Base-by-base conservation (phyloP, 2,113 vertebrate species). In the Tupaia chinensis region DNA sequence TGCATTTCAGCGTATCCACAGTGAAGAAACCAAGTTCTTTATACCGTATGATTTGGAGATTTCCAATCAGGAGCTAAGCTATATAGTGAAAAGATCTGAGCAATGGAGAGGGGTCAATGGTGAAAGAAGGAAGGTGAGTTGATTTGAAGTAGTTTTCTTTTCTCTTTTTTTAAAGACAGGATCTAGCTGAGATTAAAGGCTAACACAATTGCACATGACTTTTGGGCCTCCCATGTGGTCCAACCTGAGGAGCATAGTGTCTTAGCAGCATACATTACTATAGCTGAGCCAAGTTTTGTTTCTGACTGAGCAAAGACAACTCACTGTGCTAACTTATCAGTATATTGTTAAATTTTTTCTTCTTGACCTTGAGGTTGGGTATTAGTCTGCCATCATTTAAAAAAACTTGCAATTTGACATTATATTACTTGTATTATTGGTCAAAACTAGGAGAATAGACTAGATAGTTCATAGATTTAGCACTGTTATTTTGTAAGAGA, bases 91-190 rank as follows among this genome's bases (percentile, higher is more conserved):
- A 97, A 99, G 98, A 66, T 98, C 99, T 20, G 98, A 99, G 97
- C 99, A 99, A 93, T 99, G 99, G 99, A 98, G 99, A 98, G 99
- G 99, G 94, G 98, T 98, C 97, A 98, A 96, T 1, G 99, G 99
- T 69, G 99, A 99, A 97, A 99, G 99, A 96, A 99, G 99, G 20
- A 99, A 99, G 99, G 99, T 99, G 97, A 98, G 99, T 95, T 68
- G 27, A 1, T 44, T 19, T 44, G n/a, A 91, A 74, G 17, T 9
- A 0, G 69, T 53, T 32, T 89, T 27, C 70, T 7, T 44, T 73
- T 44, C 44, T 44, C 44, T 44, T 44, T 44, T 44, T 44, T 44
- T 4, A 44, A 44, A 44, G 44, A 44, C 44, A 5, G 44, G 5
- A 44, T 44, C 44, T 44, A 44, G 3, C 44, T 44, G 44, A 44